phyloP scores from a whole-genome alignment of 2,797 vertebrate species.

The Hydrolagus colliei region DNA sequence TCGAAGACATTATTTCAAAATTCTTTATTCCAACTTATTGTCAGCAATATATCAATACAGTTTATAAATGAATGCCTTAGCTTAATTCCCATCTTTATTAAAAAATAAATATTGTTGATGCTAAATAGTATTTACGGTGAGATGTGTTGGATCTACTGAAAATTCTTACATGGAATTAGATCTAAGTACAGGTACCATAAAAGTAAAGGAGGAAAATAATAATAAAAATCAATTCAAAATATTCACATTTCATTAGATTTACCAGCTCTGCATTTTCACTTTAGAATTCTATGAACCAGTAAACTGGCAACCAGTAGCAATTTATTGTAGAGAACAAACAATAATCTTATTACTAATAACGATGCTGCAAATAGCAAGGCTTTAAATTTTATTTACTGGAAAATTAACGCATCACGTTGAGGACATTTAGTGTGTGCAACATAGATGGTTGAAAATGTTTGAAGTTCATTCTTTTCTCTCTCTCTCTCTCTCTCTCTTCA shows the following conservation, averaged over 20 bases:
- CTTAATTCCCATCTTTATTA: conserved; percentile 80
- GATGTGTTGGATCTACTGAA: conserved; percentile 69
- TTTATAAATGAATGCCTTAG: conserved; percentile 81
- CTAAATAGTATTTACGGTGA: conserved; percentile 75
- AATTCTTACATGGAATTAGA: conserved; percentile 70
- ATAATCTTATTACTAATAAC: conserved; percentile 48
- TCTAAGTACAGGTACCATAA: conserved; percentile 54
- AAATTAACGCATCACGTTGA: conserved; percentile 60
- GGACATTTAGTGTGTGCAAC: conserved; percentile 56
- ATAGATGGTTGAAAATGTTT: conserved; percentile 48
- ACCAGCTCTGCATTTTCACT: conserved; percentile 41
- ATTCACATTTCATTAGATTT: conserved; percentile 57
- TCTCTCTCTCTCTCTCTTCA: conserved; percentile 44
- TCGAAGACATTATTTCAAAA: conserved; percentile 67
- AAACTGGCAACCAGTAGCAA: conserved; percentile 54
- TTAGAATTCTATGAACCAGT: conserved; percentile 40
- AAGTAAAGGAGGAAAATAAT: conserved; percentile 45
- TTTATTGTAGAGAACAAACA: conserved; percentile 66
- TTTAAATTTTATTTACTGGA: conserved; percentile 53
- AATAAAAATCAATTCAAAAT: conserved; percentile 55
- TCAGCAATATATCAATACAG: conserved; percentile 77
- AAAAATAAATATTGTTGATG: conserved; percentile 93
- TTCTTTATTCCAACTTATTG: conserved; percentile 76
- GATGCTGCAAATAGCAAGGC: conserved; percentile 57
- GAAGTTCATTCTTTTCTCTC: conserved; percentile 42